A percentile compares a stretch with the other conserved stretches of the same genome.
Evolutionary conservation across 2,113 vertebrate genomes (phyloP).

Genomic region (Ancistrus triradiatus): DNA sequence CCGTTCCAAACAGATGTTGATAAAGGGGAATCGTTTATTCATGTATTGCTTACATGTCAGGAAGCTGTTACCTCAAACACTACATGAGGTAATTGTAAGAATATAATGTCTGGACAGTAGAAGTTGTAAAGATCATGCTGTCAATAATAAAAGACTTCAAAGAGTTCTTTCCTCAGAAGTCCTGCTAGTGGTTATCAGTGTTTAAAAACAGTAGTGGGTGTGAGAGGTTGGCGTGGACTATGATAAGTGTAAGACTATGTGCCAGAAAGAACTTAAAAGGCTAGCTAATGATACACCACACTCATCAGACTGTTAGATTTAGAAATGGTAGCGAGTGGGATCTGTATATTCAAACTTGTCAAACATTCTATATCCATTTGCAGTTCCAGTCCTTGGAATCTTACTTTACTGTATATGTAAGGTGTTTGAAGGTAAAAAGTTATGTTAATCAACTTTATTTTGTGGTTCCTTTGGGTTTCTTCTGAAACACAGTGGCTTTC

Average conservation of each 20-base stretch:
- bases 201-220: not conserved
- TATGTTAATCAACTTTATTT: slow-evolving; percentile 18
- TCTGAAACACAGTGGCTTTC: slow-evolving; percentile 37
- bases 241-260: not conserved
- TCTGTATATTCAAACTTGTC: not conserved
- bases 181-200: slow-evolving; percentile 40
- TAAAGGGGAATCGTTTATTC: slow-evolving; percentile 33
- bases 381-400: not conserved
- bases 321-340: not conserved
- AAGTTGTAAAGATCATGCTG: slow-evolving; percentile 39
- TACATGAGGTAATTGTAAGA: slow-evolving; percentile 42
- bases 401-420: not conserved
- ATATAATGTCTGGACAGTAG: slow-evolving; percentile 45
- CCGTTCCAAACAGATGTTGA: slow-evolving; percentile 36
- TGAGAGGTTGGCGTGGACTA: slow-evolving; percentile 3
- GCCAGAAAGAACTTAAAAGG: not conserved
- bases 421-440: not conserved
- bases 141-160: slow-evolving; percentile 42
- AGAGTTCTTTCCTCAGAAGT: slow-evolving; percentile 25
- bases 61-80: slow-evolving; percentile 38
- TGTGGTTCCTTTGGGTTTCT: slow-evolving; percentile 14
- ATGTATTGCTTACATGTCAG: slow-evolving; percentile 34
- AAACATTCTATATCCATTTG: not conserved
- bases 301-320: not conserved
- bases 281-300: not conserved